phyloP scores from a whole-genome alignment of 1,140 invertebrate species.

The Gonatopus flavifemur region DNA sequence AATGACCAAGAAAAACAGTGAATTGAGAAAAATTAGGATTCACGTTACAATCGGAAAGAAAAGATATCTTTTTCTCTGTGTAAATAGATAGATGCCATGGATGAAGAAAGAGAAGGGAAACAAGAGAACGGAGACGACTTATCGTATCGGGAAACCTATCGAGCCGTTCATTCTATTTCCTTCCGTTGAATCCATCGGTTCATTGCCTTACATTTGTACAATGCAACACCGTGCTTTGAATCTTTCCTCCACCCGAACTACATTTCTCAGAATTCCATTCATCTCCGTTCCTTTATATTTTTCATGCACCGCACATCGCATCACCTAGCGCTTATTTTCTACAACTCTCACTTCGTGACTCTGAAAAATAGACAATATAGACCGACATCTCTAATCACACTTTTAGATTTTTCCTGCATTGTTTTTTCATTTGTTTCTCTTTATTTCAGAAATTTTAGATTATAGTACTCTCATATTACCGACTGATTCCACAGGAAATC shows the following conservation, averaged over 20 bases:
- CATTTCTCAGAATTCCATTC: slow-evolving; percentile 1
- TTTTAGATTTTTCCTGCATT: slow-evolving; percentile 29
- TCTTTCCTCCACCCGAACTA: slow-evolving; percentile 5
- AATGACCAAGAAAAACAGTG: too few relatives aligned
- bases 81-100: slow-evolving; percentile 7
- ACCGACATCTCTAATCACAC: slow-evolving; percentile 9
- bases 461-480: slow-evolving; percentile 77
- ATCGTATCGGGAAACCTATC: slow-evolving; percentile 47
- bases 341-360: background rate
- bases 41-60: slow-evolving; percentile 16
- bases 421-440: slow-evolving; percentile 55
- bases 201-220: slow-evolving; percentile 57
- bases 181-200: slow-evolving; percentile 64
- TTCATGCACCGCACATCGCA: slow-evolving; percentile 6
- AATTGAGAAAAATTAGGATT: slow-evolving; percentile 1
- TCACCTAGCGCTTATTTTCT: too few relatives aligned
- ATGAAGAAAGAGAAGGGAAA: slow-evolving; percentile 6
- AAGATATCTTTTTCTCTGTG: slow-evolving; percentile 4
- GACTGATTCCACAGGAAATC: slow-evolving; percentile 74
- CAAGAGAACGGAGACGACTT: slow-evolving; percentile 36
- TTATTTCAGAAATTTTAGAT: slow-evolving; percentile 75
- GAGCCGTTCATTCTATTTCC: slow-evolving; percentile 57
- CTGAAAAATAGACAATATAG: background rate
- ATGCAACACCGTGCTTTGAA: slow-evolving; percentile 29
- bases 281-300: background rate